A percentile compares a stretch with the other conserved stretches of the same genome.
Evolutionary conservation across 2,113 vertebrate species (phyloP).

Genomic region (Podocnemis expansa): DNA sequence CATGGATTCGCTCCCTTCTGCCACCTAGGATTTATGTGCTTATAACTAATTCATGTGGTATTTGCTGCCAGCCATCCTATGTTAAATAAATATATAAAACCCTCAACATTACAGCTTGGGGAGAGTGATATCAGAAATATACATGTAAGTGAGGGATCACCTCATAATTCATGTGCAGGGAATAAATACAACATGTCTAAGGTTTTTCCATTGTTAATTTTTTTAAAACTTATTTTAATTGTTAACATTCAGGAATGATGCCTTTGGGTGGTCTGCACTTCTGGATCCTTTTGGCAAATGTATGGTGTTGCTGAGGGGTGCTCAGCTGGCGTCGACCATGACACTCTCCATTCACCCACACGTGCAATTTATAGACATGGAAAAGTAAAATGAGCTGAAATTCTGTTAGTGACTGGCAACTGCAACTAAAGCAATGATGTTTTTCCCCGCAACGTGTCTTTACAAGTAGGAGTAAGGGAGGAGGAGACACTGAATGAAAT

Average conservation of each 20-base stretch:
- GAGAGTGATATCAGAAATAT: slow-evolving; percentile 48
- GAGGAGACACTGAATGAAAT: background rate
- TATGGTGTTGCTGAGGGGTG: slow-evolving; percentile 8
- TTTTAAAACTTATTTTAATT: slow-evolving; percentile 59
- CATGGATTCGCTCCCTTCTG: background rate
- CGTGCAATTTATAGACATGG: background rate
- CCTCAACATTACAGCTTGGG: background rate
- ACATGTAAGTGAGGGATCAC: slow-evolving; percentile 15
- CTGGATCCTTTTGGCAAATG: slow-evolving; percentile 2
- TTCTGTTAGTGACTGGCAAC: background rate
- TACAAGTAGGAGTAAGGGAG: background rate
- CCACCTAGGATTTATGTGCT: background rate
- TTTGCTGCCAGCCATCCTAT: slow-evolving; percentile 21
- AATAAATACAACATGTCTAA: slow-evolving; percentile 29
- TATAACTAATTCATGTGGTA: background rate
- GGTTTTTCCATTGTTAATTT: slow-evolving; percentile 53
- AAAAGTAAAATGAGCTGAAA: background rate
- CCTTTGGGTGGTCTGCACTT: slow-evolving; percentile 64
- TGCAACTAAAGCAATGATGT: background rate
- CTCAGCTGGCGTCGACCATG: background rate
- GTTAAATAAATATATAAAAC: slow-evolving; percentile 6
- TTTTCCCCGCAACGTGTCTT: background rate
- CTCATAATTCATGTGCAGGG: slow-evolving; percentile 53
- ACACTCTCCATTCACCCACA: background rate
- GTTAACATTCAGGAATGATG: slow-evolving; percentile 44